Percentiles rank a stretch among this genome's conserved stretches.
These are phyloP conservation scores for Leiothrix lutea DNA, from an alignment of 2,113 vertebrate genomes.

Conservation along the genomic window DNA sequence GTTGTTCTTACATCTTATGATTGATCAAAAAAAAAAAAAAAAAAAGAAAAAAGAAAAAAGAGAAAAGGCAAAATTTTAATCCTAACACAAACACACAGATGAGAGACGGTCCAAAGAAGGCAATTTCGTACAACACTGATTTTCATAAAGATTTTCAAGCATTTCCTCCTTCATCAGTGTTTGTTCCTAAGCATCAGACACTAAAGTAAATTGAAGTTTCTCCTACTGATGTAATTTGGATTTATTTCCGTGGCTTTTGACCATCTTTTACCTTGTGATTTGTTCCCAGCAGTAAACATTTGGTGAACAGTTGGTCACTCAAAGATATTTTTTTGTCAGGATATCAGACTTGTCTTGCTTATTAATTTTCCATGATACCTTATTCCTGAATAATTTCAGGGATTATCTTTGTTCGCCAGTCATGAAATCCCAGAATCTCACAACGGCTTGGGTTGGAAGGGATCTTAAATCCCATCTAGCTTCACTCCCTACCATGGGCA, in stretches of 20 bases:
- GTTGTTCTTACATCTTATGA: constrained; percentile 53
- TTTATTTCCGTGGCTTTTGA: constrained; percentile 33
- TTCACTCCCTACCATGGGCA: background rate
- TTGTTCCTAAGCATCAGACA: constrained; percentile 49
- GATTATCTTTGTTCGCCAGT: background rate
- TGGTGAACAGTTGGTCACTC: background rate
- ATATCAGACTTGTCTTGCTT: background rate
- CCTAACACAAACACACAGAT: constrained; percentile 67
- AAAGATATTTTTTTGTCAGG: background rate
- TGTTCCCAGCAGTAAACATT: constrained; percentile 12
- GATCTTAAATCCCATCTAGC: background rate
- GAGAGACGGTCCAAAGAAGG: constrained; percentile 50
- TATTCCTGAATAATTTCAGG: background rate
- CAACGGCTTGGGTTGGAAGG: background rate
- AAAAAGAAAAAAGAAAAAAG: background rate
- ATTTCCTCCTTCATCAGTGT: constrained; percentile 45
- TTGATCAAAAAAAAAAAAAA: background rate
- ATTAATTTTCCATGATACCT: background rate
- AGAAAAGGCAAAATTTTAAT: constrained; percentile 57
- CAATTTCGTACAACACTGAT: constrained; percentile 50
- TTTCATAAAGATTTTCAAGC: constrained; percentile 52
- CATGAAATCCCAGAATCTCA: background rate
- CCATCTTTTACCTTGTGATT: background rate
- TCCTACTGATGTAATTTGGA: background rate
- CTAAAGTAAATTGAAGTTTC: constrained; percentile 21